Percentiles rank a stretch among this genome's conserved stretches.
Conservation (phyloP, 2,113 vertebrate species). For the Cathartes aura region DNA sequence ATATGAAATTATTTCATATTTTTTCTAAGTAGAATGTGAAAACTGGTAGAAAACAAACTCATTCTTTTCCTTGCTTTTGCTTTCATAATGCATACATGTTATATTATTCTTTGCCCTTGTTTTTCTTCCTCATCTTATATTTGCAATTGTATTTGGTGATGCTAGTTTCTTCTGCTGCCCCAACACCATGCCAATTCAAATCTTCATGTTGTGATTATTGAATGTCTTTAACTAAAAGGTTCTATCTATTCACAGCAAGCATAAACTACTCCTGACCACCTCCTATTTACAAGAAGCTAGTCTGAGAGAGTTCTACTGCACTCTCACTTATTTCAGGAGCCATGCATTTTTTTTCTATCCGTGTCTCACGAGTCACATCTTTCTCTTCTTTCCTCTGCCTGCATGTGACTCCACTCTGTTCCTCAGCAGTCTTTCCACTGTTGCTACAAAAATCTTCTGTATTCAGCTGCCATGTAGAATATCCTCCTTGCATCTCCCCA, state of each 20-base stretch:
- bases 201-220: background rate
- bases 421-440: background rate
- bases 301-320: background rate
- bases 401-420: background rate
- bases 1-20: background rate
- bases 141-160: background rate
- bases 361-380: background rate
- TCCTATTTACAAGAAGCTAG: background rate
- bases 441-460: conserved; percentile 21
- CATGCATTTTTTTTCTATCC: background rate
- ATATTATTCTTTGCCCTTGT: background rate
- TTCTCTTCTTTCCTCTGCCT: background rate
- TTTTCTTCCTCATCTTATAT: background rate
- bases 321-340: background rate
- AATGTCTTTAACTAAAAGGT: background rate
- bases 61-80: conserved; percentile 2
- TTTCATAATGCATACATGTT: background rate
- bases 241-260: conserved; percentile 18
- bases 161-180: background rate
- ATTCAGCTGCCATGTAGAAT: conserved; percentile 6
- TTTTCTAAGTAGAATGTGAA: background rate
- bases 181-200: background rate
- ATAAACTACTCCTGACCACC: background rate
- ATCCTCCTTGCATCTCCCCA: background rate
- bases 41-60: background rate